These are phyloP conservation scores for Ormyrus labotus DNA, from an alignment of 2,888 invertebrate species.

Conservation along the genomic window DNA sequence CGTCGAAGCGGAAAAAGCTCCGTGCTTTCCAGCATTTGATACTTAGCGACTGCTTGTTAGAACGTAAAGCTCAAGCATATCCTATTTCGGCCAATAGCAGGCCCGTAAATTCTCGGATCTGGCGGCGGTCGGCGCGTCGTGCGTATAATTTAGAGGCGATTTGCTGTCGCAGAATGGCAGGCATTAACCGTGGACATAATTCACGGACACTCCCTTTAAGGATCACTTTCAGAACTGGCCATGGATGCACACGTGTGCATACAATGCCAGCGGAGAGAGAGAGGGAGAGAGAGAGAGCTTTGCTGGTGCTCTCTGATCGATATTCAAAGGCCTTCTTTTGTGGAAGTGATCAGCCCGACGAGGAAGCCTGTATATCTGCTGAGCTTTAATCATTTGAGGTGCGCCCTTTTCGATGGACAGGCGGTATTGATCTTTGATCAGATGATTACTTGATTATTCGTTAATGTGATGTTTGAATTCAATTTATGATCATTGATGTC, in stretches of 20 bases:
- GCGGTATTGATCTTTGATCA: too few relatives aligned
- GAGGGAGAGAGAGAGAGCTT: neutral
- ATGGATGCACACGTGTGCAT: neutral
- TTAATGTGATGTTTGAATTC: too few relatives aligned
- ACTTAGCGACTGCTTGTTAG: neutral
- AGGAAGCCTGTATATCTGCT: neutral
- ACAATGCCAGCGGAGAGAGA: neutral
- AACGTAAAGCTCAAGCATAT: neutral
- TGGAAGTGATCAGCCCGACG: neutral
- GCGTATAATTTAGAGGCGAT: neutral
- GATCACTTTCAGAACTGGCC: conserved; percentile 58
- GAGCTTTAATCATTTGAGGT: too few relatives aligned
- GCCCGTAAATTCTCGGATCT: neutral
- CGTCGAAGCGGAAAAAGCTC: too few relatives aligned
- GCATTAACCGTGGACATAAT: conserved; percentile 65
- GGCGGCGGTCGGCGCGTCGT: neutral
- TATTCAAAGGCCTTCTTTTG: neutral
- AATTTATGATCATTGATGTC: too few relatives aligned
- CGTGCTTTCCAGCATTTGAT: neutral
- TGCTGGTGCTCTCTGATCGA: neutral
- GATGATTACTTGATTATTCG: too few relatives aligned
- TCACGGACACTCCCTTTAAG: conserved; percentile 62
- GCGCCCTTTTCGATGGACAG: too few relatives aligned
- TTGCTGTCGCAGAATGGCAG: conserved; percentile 62
- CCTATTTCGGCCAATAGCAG: neutral